phyloP scores from a whole-genome alignment of 2,888 invertebrate genomes.

The Ashinkailepas kermadecensis region DNA sequence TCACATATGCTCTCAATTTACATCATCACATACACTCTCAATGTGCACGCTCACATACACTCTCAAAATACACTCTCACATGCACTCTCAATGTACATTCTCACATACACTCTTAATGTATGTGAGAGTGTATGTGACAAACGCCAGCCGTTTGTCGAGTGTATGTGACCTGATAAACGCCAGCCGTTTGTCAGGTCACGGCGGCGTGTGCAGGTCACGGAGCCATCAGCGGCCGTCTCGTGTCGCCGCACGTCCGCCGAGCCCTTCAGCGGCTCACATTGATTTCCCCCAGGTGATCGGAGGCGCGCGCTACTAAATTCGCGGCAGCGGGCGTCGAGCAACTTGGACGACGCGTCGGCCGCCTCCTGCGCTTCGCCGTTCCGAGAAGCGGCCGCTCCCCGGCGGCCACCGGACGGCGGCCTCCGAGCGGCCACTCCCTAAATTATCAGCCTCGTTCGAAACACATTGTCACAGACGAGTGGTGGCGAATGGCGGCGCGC shows the following conservation, averaged over 20 bases:
- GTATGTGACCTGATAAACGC: too few relatives aligned
- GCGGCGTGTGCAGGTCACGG: background rate
- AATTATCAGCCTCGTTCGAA: conserved; percentile 13
- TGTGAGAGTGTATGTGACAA: too few relatives aligned
- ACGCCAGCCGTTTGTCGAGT: too few relatives aligned
- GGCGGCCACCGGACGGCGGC: background rate
- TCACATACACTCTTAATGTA: too few relatives aligned
- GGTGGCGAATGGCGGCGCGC: background rate
- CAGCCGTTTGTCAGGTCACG: too few relatives aligned
- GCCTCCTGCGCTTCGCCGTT: background rate
- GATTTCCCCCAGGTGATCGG: background rate
- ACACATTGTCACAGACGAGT: conserved; percentile 2
- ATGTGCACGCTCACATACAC: too few relatives aligned
- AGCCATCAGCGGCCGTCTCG: background rate
- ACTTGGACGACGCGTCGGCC: too few relatives aligned
- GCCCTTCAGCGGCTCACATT: background rate
- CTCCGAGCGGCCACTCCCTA: background rate
- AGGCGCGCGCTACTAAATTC: background rate
- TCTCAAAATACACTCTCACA: too few relatives aligned
- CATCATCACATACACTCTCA: too few relatives aligned
- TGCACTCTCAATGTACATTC: too few relatives aligned
- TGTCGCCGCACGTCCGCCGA: background rate
- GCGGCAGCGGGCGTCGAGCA: background rate
- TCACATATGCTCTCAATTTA: too few relatives aligned
- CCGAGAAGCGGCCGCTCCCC: background rate